Evolutionary conservation across 1,140 invertebrate species (phyloP).

Genomic region (Ostrea denselamellosa): DNA sequence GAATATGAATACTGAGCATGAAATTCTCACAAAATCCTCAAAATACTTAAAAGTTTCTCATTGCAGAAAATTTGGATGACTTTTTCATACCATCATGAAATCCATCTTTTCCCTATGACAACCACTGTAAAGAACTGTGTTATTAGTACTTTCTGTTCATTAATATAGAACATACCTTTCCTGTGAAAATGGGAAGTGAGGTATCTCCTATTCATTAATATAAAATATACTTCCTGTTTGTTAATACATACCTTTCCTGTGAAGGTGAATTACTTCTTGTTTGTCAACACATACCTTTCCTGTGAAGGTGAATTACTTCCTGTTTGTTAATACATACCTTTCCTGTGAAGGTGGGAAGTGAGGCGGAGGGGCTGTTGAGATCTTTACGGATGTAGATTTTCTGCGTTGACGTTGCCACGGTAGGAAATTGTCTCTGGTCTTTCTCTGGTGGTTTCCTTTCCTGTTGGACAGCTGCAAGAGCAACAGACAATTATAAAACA

Average conservation of each 20-base stretch:
- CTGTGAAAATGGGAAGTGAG: constrained; percentile 76
- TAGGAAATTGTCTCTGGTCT: constrained; percentile 67
- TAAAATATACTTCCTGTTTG: background rate
- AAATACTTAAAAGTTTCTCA: no score
- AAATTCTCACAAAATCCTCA: no score
- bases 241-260: constrained; percentile 60
- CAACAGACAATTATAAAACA: background rate
- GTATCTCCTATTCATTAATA: constrained; percentile 57
- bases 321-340: constrained; percentile 54
- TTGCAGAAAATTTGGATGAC: no score
- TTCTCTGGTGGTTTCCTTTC: constrained; percentile 80
- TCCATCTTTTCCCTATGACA: no score
- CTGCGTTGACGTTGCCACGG: constrained; percentile 77
- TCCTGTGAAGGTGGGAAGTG: constrained; percentile 75
- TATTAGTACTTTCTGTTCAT: background rate
- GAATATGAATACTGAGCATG: no score
- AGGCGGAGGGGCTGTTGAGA: constrained; percentile 77
- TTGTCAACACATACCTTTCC: background rate
- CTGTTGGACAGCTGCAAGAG: constrained; percentile 82
- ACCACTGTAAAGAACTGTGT: no score
- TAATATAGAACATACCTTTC: background rate
- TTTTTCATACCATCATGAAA: no score
- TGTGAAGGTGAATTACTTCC: background rate
- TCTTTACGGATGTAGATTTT: constrained; percentile 80
- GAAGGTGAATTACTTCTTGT: constrained; percentile 64